Conservation (phyloP, 2,888 invertebrate species). For the Drosophila quinaria region DNA sequence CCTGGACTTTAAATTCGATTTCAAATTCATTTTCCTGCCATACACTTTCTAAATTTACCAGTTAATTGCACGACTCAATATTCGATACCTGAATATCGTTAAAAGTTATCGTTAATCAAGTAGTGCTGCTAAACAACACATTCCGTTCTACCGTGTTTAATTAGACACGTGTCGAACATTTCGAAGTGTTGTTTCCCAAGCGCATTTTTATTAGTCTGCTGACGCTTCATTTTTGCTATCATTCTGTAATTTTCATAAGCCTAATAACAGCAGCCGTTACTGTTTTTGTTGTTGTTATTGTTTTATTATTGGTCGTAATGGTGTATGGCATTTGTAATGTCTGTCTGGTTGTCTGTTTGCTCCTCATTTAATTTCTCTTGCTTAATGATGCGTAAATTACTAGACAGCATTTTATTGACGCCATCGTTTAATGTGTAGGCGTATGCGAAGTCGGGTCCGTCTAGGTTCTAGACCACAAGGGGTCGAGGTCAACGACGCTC, state of each 20-base stretch:
- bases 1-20: no score
- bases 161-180: constrained; percentile 14
- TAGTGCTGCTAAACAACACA: background rate
- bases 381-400: constrained; percentile 76
- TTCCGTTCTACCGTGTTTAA: background rate
- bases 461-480: constrained; percentile 28
- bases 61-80: background rate
- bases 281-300: constrained; percentile 22
- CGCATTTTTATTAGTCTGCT: constrained; percentile 16
- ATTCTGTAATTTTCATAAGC: constrained; percentile 50
- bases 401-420: constrained; percentile 52
- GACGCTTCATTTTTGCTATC: constrained; percentile 1
- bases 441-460: constrained; percentile 30
- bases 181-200: constrained; percentile 3
- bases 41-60: background rate
- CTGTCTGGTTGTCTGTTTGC: constrained; percentile 13
- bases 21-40: background rate
- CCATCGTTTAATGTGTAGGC: constrained; percentile 41
- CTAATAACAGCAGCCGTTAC: constrained; percentile 52
- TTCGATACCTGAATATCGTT: background rate
- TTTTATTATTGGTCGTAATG: constrained; percentile 56
- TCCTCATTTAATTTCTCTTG: constrained; percentile 61
- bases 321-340: constrained; percentile 26
- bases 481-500: constrained; percentile 69
- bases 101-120: constrained; percentile 2